Evolutionary conservation across 2,888 invertebrate species (phyloP), one percentile per base, ranked within the genome.

Genomic region (Dasypogon diadema): DNA sequence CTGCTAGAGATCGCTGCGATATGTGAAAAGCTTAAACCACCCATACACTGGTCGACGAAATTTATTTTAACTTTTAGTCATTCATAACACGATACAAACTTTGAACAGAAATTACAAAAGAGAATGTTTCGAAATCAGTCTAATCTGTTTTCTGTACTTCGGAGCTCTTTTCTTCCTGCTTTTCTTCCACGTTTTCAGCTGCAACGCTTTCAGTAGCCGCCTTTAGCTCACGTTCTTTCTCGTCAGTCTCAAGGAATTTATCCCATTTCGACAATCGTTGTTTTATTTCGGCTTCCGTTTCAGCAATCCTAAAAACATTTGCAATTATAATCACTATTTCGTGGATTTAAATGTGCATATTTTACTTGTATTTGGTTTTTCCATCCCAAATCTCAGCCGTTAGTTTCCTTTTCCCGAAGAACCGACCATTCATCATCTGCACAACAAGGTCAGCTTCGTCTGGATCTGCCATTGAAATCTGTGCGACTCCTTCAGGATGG

Each of bases 371-470:
- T 85, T 97, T 98, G 0, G 96, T 96, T 84, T 93, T 93, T 16
- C 99, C 99, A 87, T 99, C 98, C 96, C 97, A 99, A 79, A 93
- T 91, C 83, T 93, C 93, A 2, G 97, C 98, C 2, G 89, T 90
- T 26, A 99, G 89, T 85, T 93, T 90, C 46, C 95, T 88, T 83
- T 96, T 92, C 6, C 94, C 95, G 87, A 98, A 97, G 91, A 93
- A 96, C 46, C 98, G 89, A 1, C 95, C 94, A 85, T 98, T 93
- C 83, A 99, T 90, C 79, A 96, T 90, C 80, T 90, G 89, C 10
- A 99, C 91, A 63, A 96, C 97, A 75, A 92, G 90, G 87, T 99
- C 98, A 0, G 99, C 98, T 84, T 94, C 93, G 83, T 97, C 97
- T 0, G 96, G 92, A 76, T 92, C 92, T 70, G 92, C 90, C 91